Conservation (phyloP, 64 coral and sea anemone genomes). For the Exaiptasia diaphana region DNA sequence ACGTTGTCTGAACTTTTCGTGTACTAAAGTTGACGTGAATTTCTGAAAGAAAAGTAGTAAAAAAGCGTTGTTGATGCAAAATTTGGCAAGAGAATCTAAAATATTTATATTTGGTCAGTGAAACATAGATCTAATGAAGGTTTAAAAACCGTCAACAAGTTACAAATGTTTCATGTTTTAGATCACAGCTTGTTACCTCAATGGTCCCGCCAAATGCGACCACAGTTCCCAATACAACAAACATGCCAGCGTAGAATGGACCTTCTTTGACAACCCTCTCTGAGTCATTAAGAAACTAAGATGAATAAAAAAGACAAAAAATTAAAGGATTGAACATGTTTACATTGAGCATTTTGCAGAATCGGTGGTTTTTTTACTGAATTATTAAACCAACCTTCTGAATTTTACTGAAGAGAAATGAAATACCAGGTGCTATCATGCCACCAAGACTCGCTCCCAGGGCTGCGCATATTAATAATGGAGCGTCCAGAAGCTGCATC, state of each 20-base stretch:
- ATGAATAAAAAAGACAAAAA: conserved; percentile 5
- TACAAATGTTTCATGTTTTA: too few relatives aligned
- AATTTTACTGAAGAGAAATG: conserved; percentile 79
- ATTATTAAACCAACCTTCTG: too few relatives aligned
- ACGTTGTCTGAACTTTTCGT: conserved; percentile 59
- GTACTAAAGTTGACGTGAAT: conserved; percentile 51
- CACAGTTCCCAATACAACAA: conserved; percentile 74
- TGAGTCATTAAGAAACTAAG: conserved; percentile 72
- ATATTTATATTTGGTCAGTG: too few relatives aligned
- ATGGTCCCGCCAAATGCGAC: conserved; percentile 78
- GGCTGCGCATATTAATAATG: conserved; percentile 61
- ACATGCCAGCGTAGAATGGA: conserved; percentile 76
- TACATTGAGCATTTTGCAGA: too few relatives aligned
- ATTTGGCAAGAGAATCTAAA: too few relatives aligned
- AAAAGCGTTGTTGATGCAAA: too few relatives aligned
- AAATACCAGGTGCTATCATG: conserved; percentile 82
- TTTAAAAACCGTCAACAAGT: too few relatives aligned
- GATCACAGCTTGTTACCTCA: conserved; percentile 74
- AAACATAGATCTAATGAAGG: not conserved
- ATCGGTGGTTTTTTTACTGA: too few relatives aligned
- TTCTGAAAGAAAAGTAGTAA: conserved; percentile 39
- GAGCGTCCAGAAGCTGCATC: conserved; percentile 74
- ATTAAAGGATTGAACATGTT: too few relatives aligned
- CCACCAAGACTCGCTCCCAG: conserved; percentile 76
- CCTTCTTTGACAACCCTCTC: conserved; percentile 57